phyloP scores from a whole-genome alignment of 2,113 vertebrate genomes.

The Elgaria multicarinata region DNA sequence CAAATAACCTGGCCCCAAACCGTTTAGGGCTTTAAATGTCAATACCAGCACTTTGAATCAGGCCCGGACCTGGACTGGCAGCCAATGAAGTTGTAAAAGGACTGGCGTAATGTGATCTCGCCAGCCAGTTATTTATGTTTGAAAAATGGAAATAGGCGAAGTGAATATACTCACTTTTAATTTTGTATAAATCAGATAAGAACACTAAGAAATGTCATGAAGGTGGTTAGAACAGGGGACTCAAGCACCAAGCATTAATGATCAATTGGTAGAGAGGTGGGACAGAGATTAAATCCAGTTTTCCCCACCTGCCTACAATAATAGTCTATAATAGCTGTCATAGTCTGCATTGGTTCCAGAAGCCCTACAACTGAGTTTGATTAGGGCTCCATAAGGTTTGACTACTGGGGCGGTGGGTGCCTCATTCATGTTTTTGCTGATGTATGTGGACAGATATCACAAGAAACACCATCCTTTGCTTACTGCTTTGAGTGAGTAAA shows the following conservation, averaged over 20 bases:
- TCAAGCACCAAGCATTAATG: neutral
- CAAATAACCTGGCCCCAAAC: too few species aligned
- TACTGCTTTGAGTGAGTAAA: neutral
- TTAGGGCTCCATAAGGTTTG: neutral
- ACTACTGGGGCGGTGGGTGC: neutral
- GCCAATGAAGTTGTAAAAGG: too few species aligned
- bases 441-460: too few species aligned
- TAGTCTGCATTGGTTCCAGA: neutral
- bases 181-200: neutral
- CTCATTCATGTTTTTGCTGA: neutral
- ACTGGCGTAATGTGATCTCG: too few species aligned
- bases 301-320: too few species aligned
- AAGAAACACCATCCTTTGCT: neutral
- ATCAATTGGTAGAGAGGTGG: neutral
- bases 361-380: neutral
- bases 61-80: too few species aligned
- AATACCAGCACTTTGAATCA: too few species aligned
- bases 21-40: too few species aligned
- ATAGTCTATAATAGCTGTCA: too few species aligned
- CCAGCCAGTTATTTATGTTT: too few species aligned
- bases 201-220: neutral
- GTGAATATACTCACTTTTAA: neutral
- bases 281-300: neutral
- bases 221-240: neutral
- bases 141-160: neutral